Base-by-base conservation (phyloP, 2,113 vertebrate genomes). In the Anser brachyrhynchus region DNA sequence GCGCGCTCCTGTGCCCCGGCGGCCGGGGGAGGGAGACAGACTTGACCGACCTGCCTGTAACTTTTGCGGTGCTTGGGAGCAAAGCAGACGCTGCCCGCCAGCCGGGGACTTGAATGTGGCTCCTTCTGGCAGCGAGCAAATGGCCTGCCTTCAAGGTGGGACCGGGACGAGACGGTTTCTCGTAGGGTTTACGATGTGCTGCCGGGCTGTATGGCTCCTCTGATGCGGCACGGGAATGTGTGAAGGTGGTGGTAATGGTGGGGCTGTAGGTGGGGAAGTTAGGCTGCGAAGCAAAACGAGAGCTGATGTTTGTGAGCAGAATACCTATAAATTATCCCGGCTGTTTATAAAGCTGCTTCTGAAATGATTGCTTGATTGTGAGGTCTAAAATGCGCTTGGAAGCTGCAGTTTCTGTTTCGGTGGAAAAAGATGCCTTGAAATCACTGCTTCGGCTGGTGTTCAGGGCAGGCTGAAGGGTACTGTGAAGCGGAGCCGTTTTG, bases 71-170 rank as follows among this genome's bases (percentile, higher is more conserved):
- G 94, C 84, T 81, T 87, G 90, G 2, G 72, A 92, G 92, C 69
- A 62, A 85, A 96, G 55, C 75, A 92, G 90, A 85, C 96, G 96
- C 93, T 96, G 87, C 31, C 81, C 92, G 15, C 61, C 92, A 87
- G 92, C 37, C 25, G 87, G 87, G 92, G 58, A 43, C 84, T 96
- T 77, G 75, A 90, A 64, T 44, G 84, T 44, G 87, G 89, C 78
- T 80, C 71, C 28, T 43, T 86, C 84, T 92, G 49, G 5, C 51
- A 72, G 37, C 13, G 49, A 65, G 89, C 88, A 93, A 59, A 85
- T 74, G 44, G 71, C 79, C 88, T 97, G 96, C 7, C 10, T 41
- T 91, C 96, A 95, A 96, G 93, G 97, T 96, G 97, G 92, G 94
- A 77, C 35, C 17, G 15, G 87, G 73, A 59, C 70, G 71, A 89